phyloP scores from a whole-genome alignment of 1,140 invertebrate species.

The Papilio machaon region DNA sequence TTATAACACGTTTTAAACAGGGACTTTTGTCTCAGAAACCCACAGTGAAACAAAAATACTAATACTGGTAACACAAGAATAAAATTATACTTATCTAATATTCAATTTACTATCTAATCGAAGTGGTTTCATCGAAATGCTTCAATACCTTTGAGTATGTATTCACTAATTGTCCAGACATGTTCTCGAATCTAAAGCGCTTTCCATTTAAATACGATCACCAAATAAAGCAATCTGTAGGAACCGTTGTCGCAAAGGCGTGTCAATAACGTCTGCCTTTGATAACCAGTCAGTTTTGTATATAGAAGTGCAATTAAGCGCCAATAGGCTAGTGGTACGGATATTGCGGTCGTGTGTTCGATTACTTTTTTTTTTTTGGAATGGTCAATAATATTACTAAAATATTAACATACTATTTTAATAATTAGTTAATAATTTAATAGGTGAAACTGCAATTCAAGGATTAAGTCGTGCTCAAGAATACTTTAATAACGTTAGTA shows the following conservation, averaged over 20 bases:
- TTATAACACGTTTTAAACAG: no score
- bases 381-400: no score
- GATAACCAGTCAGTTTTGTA: neutral
- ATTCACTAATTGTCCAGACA: conserved; percentile 13
- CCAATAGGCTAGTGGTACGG: neutral
- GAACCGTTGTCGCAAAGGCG: neutral
- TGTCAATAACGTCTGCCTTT: neutral
- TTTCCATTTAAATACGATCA: neutral
- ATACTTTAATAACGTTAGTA: no score
- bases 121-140: neutral
- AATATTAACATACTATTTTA: neutral
- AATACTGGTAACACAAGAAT: no score
- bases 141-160: conserved; percentile 1
- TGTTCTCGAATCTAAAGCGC: conserved; percentile 9
- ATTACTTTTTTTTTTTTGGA: no score
- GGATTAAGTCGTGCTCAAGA: no score
- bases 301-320: neutral
- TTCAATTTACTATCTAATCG: neutral
- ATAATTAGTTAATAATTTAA: no score
- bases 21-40: no score
- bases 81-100: neutral
- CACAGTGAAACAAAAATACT: no score
- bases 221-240: conserved; percentile 11
- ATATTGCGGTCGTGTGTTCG: neutral
- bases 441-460: no score